A percentile compares a stretch with the other conserved stretches of the same genome.
Evolutionary conservation across 2,113 vertebrate genomes (phyloP).

Genomic region (Thunnus thynnus): DNA sequence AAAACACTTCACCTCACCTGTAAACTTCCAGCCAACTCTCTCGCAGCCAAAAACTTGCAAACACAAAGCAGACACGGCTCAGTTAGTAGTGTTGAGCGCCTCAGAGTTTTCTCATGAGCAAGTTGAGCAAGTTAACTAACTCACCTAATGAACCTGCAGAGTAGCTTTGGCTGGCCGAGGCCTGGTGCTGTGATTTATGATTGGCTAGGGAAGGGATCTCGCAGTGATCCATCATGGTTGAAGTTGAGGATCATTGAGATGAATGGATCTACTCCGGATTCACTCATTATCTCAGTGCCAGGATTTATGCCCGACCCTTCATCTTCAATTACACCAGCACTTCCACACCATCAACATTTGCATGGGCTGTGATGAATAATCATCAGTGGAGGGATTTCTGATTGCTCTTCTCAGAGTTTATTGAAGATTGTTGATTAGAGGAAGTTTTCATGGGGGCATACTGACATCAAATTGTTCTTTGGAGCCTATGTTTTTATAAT

Average conservation of each 20-base stretch:
- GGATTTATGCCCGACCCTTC: slow-evolving; percentile 61
- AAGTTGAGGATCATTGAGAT: slow-evolving; percentile 74
- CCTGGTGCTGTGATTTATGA: slow-evolving; percentile 64
- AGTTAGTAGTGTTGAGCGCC: neutral
- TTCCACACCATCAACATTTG: slow-evolving; percentile 63
- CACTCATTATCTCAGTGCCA: slow-evolving; percentile 62
- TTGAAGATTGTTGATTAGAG: slow-evolving; percentile 62
- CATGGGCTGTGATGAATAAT: slow-evolving; percentile 65
- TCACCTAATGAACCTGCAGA: slow-evolving; percentile 44
- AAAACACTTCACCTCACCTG: slow-evolving; percentile 42
- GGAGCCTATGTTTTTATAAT: slow-evolving; percentile 45
- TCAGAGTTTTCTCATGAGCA: slow-evolving; percentile 15
- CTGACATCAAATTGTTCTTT: slow-evolving; percentile 49
- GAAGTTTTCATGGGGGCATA: slow-evolving; percentile 38
- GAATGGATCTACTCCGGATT: slow-evolving; percentile 64
- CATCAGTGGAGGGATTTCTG: slow-evolving; percentile 61
- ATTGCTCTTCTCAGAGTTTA: slow-evolving; percentile 69
- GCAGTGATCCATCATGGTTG: slow-evolving; percentile 67
- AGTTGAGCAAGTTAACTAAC: slow-evolving; percentile 40
- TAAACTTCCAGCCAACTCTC: slow-evolving; percentile 48
- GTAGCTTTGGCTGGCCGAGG: slow-evolving; percentile 31
- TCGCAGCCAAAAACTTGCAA: slow-evolving; percentile 17
- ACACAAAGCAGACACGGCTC: neutral
- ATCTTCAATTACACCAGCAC: slow-evolving; percentile 65
- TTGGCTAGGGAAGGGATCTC: slow-evolving; percentile 47